phyloP scores from a whole-genome alignment of 2,113 vertebrate species.

The Eulemur rufifrons region DNA sequence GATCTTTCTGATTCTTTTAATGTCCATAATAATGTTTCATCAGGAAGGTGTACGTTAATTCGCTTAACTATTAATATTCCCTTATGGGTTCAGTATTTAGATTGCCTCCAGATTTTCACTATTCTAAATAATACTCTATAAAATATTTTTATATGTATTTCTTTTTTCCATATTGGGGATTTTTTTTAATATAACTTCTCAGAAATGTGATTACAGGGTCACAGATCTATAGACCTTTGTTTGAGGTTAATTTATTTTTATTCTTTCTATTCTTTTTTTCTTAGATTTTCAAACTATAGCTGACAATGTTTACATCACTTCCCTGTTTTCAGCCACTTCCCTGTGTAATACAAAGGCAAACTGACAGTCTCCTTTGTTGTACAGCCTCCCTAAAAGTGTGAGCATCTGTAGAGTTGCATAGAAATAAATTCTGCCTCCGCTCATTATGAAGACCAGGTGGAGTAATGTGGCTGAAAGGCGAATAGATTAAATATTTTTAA shows the following conservation, averaged over 20 bases:
- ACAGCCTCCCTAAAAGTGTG: not conserved
- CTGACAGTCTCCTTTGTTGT: not conserved
- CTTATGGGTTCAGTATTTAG: not conserved
- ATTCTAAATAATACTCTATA: not conserved
- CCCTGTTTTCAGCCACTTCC: constrained; percentile 3
- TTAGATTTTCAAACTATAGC: not conserved
- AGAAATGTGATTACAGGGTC: not conserved
- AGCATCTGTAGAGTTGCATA: constrained; percentile 20
- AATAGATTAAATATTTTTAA: constrained; percentile 5
- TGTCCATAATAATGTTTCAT: not conserved
- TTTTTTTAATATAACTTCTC: not conserved
- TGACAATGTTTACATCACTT: constrained; percentile 16
- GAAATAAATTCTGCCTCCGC: constrained; percentile 21
- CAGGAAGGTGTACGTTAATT: not conserved
- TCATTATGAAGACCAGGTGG: not conserved
- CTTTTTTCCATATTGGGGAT: not conserved
- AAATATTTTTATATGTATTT: not conserved
- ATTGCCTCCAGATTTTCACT: not conserved
- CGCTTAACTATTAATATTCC: not conserved
- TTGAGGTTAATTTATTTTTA: constrained; percentile 7
- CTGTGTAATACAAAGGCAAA: not conserved
- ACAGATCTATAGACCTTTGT: not conserved
- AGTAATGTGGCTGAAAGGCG: constrained; percentile 25
- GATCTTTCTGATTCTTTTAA: not conserved
- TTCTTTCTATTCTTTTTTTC: not conserved